Conservation (phyloP, 1,140 invertebrate species). For the Neodiprion fabricii region DNA sequence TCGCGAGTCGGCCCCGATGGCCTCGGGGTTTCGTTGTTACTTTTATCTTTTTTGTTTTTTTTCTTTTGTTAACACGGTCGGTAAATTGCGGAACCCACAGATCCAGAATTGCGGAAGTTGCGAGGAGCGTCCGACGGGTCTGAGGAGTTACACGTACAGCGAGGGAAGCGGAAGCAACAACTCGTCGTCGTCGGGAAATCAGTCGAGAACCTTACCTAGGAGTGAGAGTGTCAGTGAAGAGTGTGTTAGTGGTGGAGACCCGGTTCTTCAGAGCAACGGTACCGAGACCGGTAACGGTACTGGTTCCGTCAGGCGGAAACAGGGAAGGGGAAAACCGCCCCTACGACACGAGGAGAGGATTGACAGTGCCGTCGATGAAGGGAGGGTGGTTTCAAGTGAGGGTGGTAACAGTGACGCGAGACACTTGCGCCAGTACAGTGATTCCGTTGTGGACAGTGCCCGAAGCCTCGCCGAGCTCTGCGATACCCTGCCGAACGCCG, state of each 20-base stretch:
- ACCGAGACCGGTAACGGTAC: constrained; percentile 9
- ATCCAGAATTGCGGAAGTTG: constrained; percentile 31
- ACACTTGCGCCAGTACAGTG: constrained; percentile 52
- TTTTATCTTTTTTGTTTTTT: no score
- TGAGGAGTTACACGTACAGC: constrained; percentile 45
- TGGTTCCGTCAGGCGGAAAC: constrained; percentile 12
- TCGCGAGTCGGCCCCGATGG: constrained; percentile 6
- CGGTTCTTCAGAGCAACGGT: not conserved
- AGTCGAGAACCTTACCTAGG: constrained; percentile 32
- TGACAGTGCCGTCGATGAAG: constrained; percentile 27
- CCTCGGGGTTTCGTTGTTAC: no score
- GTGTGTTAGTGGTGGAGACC: constrained; percentile 32
- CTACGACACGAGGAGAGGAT: constrained; percentile 31
- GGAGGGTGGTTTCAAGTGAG: constrained; percentile 16
- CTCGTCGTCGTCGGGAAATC: constrained; percentile 27
- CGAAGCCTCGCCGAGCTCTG: constrained; percentile 40
- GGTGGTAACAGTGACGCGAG: constrained; percentile 29
- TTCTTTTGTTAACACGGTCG: no score
- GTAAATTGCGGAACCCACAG: no score
- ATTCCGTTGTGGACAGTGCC: constrained; percentile 49
- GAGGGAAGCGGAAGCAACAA: constrained; percentile 35
- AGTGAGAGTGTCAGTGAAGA: constrained; percentile 53
- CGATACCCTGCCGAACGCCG: constrained; percentile 56
- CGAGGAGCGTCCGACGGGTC: constrained; percentile 34
- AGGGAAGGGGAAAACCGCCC: constrained; percentile 12